phyloP scores from a whole-genome alignment of 1,140 invertebrate genomes.

The Drosophila jambulina region DNA sequence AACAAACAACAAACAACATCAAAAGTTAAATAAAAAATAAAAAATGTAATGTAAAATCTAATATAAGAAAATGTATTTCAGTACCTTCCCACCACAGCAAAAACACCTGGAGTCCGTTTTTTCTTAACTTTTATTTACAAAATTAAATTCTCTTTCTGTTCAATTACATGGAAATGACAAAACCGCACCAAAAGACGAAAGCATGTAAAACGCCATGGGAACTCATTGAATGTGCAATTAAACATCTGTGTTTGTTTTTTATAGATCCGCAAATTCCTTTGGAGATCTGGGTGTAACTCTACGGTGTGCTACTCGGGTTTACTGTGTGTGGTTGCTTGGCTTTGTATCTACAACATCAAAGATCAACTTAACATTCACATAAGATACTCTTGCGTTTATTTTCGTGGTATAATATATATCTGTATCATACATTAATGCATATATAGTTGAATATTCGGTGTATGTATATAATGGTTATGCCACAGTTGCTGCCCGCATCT shows the following conservation, averaged over 20 bases:
- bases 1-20: no score
- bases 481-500: conserved; percentile 27
- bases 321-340: conserved; percentile 7
- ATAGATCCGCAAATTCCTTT: conserved; percentile 5
- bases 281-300: conserved; percentile 16
- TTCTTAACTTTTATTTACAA: conserved; percentile 81
- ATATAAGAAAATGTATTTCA: rapidly evolving
- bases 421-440: conserved; percentile 59
- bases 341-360: conserved; percentile 78
- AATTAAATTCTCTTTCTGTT: conserved; percentile 68
- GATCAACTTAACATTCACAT: conserved; percentile 73
- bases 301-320: conserved; percentile 14
- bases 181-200: conserved; percentile 59
- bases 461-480: conserved; percentile 60
- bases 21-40: no score
- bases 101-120: conserved; percentile 46
- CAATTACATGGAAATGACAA: conserved; percentile 58
- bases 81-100: not conserved
- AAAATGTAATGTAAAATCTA: not conserved
- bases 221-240: conserved; percentile 36
- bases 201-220: conserved; percentile 25
- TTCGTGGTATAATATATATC: conserved; percentile 51
- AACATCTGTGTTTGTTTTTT: conserved; percentile 21
- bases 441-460: conserved; percentile 61
- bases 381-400: conserved; percentile 59